Conservation (phyloP, 2,888 invertebrate species). For the Amphipoea lucens region DNA sequence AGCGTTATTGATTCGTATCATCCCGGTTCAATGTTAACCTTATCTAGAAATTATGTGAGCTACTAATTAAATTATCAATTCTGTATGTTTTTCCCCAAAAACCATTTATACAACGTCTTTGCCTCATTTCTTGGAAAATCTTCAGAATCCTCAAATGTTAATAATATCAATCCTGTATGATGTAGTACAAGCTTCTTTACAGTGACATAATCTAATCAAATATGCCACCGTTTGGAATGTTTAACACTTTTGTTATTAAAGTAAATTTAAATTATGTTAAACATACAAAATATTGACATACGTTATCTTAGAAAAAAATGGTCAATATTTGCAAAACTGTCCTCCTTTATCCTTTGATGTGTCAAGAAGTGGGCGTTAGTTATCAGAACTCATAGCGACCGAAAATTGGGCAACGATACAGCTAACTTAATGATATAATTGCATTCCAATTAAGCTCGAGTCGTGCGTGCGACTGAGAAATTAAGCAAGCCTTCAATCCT, state of each 20-base stretch:
- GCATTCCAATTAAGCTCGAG: constrained; percentile 80
- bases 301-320: constrained; percentile 27
- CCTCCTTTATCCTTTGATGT: constrained; percentile 41
- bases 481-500: constrained; percentile 87
- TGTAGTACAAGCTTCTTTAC: constrained; percentile 8
- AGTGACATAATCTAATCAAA: constrained; percentile 28
- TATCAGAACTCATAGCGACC: constrained; percentile 50
- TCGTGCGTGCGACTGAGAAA: constrained; percentile 88
- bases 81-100: constrained; percentile 21
- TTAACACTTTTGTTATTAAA: constrained; percentile 3
- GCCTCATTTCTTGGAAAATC: constrained; percentile 5
- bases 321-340: constrained; percentile 34
- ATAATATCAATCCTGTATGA: not conserved
- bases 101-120: not conserved
- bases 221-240: constrained; percentile 25
- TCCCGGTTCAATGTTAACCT: constrained; percentile 72
- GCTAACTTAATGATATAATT: constrained; percentile 80
- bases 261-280: constrained; percentile 27
- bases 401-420: constrained; percentile 75
- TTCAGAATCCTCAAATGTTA: not conserved
- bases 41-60: constrained; percentile 47
- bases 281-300: constrained; percentile 32
- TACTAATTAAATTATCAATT: constrained; percentile 7
- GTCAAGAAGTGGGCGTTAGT: constrained; percentile 60
- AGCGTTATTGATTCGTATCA: constrained; percentile 64